phyloP scores from a whole-genome alignment of 2,888 invertebrate genomes.

The Andrena dorsata region DNA sequence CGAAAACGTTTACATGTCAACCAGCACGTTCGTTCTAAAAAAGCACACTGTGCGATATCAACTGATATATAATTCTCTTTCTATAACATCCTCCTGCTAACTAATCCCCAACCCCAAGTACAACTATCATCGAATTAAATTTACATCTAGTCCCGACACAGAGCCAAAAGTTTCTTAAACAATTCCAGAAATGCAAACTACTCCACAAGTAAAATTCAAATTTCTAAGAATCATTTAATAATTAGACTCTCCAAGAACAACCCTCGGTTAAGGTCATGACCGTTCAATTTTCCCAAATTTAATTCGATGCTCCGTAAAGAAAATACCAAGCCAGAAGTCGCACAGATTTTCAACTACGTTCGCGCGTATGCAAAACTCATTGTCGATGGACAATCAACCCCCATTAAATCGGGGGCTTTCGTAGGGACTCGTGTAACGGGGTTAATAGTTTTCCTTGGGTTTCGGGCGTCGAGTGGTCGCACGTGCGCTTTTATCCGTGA shows the following conservation, averaged over 20 bases:
- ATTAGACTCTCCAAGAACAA: no score
- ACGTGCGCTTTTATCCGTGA: constrained; percentile 84
- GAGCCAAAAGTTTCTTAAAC: no score
- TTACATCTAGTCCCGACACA: no score
- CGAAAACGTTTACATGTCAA: background rate
- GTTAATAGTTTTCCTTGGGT: constrained; percentile 71
- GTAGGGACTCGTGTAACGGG: constrained; percentile 54
- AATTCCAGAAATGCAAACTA: no score
- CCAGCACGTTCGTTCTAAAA: background rate
- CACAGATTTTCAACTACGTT: background rate
- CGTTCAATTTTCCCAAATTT: no score
- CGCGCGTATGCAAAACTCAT: constrained; percentile 29
- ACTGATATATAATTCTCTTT: background rate
- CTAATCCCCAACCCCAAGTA: no score
- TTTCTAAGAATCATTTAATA: no score
- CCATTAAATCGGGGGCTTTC: background rate
- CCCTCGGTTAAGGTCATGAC: no score
- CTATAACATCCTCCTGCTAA: no score
- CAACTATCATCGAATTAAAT: no score
- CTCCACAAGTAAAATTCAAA: no score
- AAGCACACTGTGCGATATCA: background rate
- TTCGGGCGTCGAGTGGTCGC: constrained; percentile 76
- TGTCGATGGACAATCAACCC: constrained; percentile 16
- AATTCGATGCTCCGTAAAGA: no score
- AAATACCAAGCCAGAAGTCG: background rate